phyloP scores from a whole-genome alignment of 1,140 invertebrate genomes.

The Campodea augens region DNA sequence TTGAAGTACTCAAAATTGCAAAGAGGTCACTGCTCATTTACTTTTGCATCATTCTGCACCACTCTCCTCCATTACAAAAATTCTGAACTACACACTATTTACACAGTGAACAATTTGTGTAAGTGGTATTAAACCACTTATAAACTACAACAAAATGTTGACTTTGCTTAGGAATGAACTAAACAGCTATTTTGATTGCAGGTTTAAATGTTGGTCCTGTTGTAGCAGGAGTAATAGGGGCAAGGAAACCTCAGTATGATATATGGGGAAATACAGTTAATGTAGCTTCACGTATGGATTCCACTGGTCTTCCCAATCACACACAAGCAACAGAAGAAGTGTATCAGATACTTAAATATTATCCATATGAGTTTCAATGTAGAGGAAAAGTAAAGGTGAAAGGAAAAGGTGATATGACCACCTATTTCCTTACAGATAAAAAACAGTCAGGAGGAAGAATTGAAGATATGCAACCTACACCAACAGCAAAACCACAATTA shows the following conservation, averaged over 20 bases:
- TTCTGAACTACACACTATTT: too few species aligned
- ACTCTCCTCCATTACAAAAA: too few species aligned
- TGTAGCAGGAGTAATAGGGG: slow-evolving; percentile 85
- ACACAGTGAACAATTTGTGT: too few species aligned
- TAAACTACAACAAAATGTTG: too few species aligned
- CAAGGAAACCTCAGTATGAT: slow-evolving; percentile 85
- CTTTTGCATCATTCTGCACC: too few species aligned
- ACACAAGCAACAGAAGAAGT: slow-evolving; percentile 66
- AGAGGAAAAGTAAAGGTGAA: slow-evolving; percentile 77
- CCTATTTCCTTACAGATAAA: slow-evolving; percentile 64
- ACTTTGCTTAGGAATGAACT: slow-evolving; percentile 8
- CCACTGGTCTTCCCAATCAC: slow-evolving; percentile 62
- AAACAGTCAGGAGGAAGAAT: slow-evolving; percentile 29
- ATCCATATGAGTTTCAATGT: slow-evolving; percentile 58
- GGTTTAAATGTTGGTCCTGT: slow-evolving; percentile 81
- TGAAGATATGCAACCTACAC: background rate
- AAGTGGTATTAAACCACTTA: too few species aligned
- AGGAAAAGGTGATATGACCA: slow-evolving; percentile 85
- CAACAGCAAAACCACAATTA: background rate
- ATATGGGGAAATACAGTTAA: slow-evolving; percentile 95
- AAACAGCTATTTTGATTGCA: slow-evolving; percentile 19
- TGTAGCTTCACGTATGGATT: slow-evolving; percentile 77
- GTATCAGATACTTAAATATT: slow-evolving; percentile 43
- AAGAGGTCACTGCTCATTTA: too few species aligned
- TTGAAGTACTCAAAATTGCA: too few species aligned